Base-by-base conservation (phyloP, 2,797 vertebrate species). In the Glossophaga mutica region DNA sequence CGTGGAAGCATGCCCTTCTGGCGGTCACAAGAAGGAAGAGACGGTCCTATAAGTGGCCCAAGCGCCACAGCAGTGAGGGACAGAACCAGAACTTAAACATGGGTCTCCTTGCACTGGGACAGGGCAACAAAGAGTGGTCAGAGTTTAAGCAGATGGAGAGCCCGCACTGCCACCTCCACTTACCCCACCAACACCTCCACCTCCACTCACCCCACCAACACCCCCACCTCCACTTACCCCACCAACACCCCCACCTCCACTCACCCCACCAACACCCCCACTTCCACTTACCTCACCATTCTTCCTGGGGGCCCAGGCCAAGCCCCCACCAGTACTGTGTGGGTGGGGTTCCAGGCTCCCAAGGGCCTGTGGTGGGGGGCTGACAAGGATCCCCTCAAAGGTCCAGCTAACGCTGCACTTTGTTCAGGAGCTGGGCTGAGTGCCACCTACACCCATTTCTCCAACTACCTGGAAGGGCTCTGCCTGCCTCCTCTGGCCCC, bases 11-110 rank as follows among this genome's bases (percentile, higher is more conserved):
- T 0, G 24, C 6, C 65, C 9, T 65, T 37, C 67, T 55, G 55
- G 37, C 0, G 1, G 9, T 44, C 34, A 4, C 9, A 14, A 57
- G 62, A 55, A 94, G 50, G 79, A 57, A 77, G 52, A 14, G 42
- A 32, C 1, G 18, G 14, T 37, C 59, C 18, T 18, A 0, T 4
- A 12, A 18, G 2, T 18, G 71, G 83, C 29, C 6, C 0, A 22
- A 15, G 39, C 0, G 10, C 48, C 11, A 7, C 59, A 74, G 62
- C 24, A 16, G 26, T 37, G 39, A 87, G 37, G 8, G 34, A 15
- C 67, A 55, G 55, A 29, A 29, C 5, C 81, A 32, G 32, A 55
- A 18, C 57, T 3, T 22, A 37, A 85, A 65, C 21, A 6, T 0
- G 1, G 55, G 24, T n/a, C 44, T 67, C 65, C 46, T 46, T 14